Base-by-base conservation (phyloP, 2,113 vertebrate species). In the Hydrochoerus hydrochaeris region DNA sequence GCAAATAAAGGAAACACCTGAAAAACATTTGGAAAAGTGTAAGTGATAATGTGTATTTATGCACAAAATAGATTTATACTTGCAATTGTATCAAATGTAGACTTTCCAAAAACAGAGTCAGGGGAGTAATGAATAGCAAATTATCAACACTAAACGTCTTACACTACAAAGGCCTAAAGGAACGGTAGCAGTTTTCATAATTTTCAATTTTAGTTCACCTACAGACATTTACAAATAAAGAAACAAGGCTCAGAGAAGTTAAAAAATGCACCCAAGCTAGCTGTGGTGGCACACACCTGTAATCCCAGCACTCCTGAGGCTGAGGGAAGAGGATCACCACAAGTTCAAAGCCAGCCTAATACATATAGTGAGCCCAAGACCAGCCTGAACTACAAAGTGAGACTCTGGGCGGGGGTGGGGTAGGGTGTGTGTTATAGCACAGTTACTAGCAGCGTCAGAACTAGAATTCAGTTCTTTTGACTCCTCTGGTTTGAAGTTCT, bases 201-300 rank as follows among this genome's bases (percentile, higher is more conserved):
- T 69, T 86, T 93, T 73, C 41, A 73, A 95, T 67, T 57, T 95
- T 44, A 83, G 52, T 88, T 32, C 30, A 88, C 54, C 17, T 52
- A 5, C 22, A 81, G 28, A 71, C 77, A 44, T 78, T 83, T 95
- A 88, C 44, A 63, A 62, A 54, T 88, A 46, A 71, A 52, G 46
- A 88, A 83, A 91, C 12, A 78, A 38, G 16, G 52, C 17, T 89
- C 28, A n/a, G 12, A 32, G 65, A 88, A 12, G 54, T 92, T 49
- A 81, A 81, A 71, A 44, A 65, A 60, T 57, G 13, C 60, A 2
- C 60, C 60, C 60, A 62, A 26, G 60, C 60, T 24, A 7, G 60
- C 2, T 7, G 24, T 26, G 60, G 60, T 62, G 24, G 17, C 19
- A 16, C 57, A 57, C 19, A 57, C 57, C 58, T 60, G 58, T 22